Evolutionary conservation across 1,140 invertebrate genomes (phyloP).

Genomic region (Drosophila ogumai): DNA sequence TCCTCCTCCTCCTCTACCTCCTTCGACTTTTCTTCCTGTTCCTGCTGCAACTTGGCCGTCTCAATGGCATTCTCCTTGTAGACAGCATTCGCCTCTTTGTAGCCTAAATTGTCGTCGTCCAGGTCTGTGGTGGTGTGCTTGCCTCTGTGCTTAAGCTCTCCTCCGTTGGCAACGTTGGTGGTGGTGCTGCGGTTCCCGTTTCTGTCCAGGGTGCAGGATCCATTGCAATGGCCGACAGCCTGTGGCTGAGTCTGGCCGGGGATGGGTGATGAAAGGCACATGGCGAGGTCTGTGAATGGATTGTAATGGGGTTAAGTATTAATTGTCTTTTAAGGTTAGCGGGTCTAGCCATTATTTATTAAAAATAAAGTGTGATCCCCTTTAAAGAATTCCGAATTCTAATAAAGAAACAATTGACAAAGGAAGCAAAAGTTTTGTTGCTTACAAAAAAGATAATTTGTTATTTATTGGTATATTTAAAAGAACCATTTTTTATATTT

Average conservation of each 20-base stretch:
- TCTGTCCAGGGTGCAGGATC: slow-evolving; percentile 30
- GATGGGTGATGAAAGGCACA: slow-evolving; percentile 80
- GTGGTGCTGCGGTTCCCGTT: slow-evolving; percentile 33
- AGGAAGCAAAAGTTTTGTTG: background rate
- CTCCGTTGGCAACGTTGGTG: slow-evolving; percentile 1
- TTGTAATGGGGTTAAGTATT: background rate
- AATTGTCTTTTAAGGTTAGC: background rate
- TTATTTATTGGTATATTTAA: background rate
- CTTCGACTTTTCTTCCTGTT: slow-evolving; percentile 13
- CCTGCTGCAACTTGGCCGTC: background rate
- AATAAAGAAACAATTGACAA: background rate
- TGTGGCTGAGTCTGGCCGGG: slow-evolving; percentile 29
- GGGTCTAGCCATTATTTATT: background rate
- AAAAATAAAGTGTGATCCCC: background rate
- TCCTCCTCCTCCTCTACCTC: slow-evolving; percentile 37
- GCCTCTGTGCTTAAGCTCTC: slow-evolving; percentile 57
- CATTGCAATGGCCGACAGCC: slow-evolving; percentile 44
- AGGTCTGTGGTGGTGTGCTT: slow-evolving; percentile 24
- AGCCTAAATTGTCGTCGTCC: slow-evolving; percentile 67
- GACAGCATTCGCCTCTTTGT: slow-evolving; percentile 76
- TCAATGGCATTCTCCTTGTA: slow-evolving; percentile 66
- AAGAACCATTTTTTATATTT: background rate
- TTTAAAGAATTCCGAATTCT: background rate
- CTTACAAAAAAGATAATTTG: background rate
- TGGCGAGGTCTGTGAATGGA: slow-evolving; percentile 8